Base-by-base conservation (phyloP, 2,888 invertebrate species). In the Caenorhabditis sp. region DNA sequence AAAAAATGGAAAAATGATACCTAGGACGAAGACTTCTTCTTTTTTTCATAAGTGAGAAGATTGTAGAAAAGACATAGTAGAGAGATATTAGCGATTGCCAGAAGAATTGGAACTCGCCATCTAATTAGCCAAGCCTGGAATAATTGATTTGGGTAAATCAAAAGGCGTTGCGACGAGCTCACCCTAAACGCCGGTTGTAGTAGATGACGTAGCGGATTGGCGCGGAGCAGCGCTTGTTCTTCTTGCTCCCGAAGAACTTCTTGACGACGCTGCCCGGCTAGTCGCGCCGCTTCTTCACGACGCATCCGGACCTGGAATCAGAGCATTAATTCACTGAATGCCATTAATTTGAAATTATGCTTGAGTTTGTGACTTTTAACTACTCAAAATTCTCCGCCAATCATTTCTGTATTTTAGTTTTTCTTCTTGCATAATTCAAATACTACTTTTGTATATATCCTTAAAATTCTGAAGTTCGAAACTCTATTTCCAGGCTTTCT, bases 101-200 rank as follows among this genome's bases (percentile, higher is more conserved):
- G 75, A n/a, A 87, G 74, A 38, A 87, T 76, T 25, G 85, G 85
- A 71, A 85, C 76, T 56, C 83, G 81, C 83, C 84, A 85, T 43
- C 80, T 75, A 49, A 76, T 61, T 20, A 87, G 70, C 85, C 83
- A 85, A 23, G 69, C 83, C 86, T 86, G 73, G 31, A 83, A 82
- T 17, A 1, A 7, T 58, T 7, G n/a, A 54, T 20, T 25, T 27
- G 20, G 36, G 23, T n/a, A 27, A n/a, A 21, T 21, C 21, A 53
- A 25, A 23, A 53, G 31, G 4, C 31, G 31, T 31, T 49, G 21
- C n/a, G 31, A 4, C 3, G 20, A 59, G 89, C 91, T 90, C 90
- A 95, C 95, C 93, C 95, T 94, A 86, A 96, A 94, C 92, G 94
- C 93, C 88, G 96, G 96, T 93, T 95, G 95, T 92, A 94, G 93